Conservation (phyloP, 2,888 invertebrate species). For the Ichneumon xanthorius region DNA sequence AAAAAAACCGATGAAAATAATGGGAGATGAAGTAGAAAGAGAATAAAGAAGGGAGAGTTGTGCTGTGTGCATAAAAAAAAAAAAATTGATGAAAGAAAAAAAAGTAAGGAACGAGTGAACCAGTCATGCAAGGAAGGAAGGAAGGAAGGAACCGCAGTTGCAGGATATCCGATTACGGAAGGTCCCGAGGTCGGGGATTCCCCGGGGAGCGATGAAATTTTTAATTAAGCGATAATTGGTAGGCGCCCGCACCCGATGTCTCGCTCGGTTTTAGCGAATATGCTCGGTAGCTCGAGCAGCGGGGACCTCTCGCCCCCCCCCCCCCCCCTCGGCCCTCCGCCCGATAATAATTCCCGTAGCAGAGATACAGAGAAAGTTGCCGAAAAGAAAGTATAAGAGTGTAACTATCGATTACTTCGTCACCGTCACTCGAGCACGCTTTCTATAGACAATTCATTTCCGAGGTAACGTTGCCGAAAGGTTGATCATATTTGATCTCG, state of each 20-base stretch:
- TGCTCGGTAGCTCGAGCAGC: conserved; percentile 31
- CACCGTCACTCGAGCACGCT: conserved; percentile 9
- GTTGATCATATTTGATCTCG: conserved; percentile 15
- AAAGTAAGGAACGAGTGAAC: not conserved
- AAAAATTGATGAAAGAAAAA: not conserved
- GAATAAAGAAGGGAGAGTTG: conserved; percentile 1
- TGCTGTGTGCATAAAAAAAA: conserved; percentile 7
- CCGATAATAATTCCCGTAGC: conserved; percentile 40
- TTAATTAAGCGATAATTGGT: conserved; percentile 67
- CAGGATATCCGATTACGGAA: conserved; percentile 43
- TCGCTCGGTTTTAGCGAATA: conserved; percentile 26
- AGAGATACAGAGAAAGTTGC: conserved; percentile 7
- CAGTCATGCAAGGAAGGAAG: conserved; percentile 26
- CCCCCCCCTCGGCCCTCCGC: not conserved
- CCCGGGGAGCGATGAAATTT: conserved; percentile 59
- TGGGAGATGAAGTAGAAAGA: conserved; percentile 2
- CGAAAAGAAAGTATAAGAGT: conserved; percentile 37
- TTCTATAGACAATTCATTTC: conserved; percentile 34
- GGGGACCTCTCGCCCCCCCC: not conserved
- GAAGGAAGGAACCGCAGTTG: conserved; percentile 38
- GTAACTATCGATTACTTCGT: conserved; percentile 54
- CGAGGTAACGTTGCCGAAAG: conserved; percentile 26
- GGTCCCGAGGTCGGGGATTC: conserved; percentile 43
- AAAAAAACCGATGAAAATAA: not conserved
- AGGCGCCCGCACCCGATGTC: conserved; percentile 44